These are phyloP conservation scores for Antigone vipio DNA, from an alignment of 2,113 vertebrate species.

Conservation along the genomic window DNA sequence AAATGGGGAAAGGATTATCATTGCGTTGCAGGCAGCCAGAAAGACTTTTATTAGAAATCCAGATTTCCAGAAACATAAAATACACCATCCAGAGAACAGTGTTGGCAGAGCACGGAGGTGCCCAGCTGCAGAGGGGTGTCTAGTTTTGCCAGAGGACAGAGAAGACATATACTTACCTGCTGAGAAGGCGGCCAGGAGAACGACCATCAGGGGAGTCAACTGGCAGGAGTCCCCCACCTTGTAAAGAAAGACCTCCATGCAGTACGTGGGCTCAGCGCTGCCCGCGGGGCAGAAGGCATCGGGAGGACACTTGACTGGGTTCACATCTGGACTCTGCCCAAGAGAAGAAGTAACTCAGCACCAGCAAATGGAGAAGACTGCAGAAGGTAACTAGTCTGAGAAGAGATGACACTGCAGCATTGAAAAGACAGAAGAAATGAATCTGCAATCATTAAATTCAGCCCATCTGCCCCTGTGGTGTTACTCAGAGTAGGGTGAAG, in stretches of 20 bases:
- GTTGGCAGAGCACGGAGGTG: background rate
- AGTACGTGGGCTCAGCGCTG: constrained; percentile 79
- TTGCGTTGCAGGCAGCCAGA: background rate
- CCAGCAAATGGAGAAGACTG: background rate
- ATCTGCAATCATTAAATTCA: background rate
- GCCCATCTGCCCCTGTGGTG: background rate
- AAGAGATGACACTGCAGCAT: background rate
- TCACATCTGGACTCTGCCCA: constrained; percentile 84
- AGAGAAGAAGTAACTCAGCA: background rate
- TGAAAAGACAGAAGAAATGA: background rate
- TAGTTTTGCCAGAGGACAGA: background rate
- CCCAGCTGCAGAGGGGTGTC: background rate
- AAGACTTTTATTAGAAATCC: background rate
- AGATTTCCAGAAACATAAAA: background rate
- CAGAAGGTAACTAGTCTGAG: background rate
- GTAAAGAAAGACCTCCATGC: constrained; percentile 87
- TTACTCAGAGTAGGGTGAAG: background rate
- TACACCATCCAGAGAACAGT: background rate
- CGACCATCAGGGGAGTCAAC: constrained; percentile 79
- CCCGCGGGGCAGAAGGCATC: constrained; percentile 87
- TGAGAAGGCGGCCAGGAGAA: constrained; percentile 77
- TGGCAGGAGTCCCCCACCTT: constrained; percentile 82
- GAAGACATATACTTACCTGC: constrained; percentile 66
- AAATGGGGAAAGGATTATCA: background rate
- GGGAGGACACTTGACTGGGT: constrained; percentile 78